phyloP scores from a whole-genome alignment of 2,888 invertebrate genomes.

The Drosophila macrospina region DNA sequence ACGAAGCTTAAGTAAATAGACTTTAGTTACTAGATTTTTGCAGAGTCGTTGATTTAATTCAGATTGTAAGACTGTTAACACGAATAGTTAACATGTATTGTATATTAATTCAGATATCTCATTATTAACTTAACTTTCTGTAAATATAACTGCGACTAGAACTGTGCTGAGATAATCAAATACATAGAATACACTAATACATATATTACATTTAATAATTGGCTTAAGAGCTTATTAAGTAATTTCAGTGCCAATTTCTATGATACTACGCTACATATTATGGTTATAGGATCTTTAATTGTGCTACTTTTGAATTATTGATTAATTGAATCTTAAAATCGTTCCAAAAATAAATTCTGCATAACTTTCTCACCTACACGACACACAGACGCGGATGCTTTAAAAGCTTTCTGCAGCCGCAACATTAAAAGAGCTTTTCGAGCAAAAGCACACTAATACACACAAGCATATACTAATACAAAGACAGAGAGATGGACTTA shows the following conservation, averaged over 20 bases:
- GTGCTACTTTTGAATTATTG: constrained; percentile 11
- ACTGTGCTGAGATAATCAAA: constrained; percentile 62
- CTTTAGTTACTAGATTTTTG: constrained; percentile 9
- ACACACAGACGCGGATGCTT: constrained; percentile 1
- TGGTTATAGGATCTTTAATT: constrained; percentile 11
- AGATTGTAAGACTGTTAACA: background rate
- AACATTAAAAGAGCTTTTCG: background rate
- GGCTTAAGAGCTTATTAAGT: constrained; percentile 22
- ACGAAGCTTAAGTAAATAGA: constrained; percentile 15
- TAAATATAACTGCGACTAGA: constrained; percentile 60
- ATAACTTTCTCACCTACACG: constrained; percentile 23
- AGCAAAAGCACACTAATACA: constrained; percentile 19
- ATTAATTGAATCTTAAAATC: constrained; percentile 48
- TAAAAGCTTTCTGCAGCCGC: constrained; percentile 6
- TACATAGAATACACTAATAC: constrained; percentile 28
- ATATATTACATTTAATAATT: constrained; percentile 33
- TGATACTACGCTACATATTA: constrained; percentile 7
- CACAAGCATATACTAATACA: constrained; percentile 14
- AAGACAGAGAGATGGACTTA: constrained; percentile 47
- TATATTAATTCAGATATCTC: constrained; percentile 8
- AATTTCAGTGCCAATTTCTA: constrained; percentile 22
- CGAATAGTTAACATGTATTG: background rate
- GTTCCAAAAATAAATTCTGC: constrained; percentile 70
- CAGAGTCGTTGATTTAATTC: constrained; percentile 34
- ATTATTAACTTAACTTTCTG: constrained; percentile 3